Percentiles rank a stretch among this genome's conserved stretches.
Conservation (phyloP, 2,888 invertebrate species). For the Drosophila parthenogenetica region DNA sequence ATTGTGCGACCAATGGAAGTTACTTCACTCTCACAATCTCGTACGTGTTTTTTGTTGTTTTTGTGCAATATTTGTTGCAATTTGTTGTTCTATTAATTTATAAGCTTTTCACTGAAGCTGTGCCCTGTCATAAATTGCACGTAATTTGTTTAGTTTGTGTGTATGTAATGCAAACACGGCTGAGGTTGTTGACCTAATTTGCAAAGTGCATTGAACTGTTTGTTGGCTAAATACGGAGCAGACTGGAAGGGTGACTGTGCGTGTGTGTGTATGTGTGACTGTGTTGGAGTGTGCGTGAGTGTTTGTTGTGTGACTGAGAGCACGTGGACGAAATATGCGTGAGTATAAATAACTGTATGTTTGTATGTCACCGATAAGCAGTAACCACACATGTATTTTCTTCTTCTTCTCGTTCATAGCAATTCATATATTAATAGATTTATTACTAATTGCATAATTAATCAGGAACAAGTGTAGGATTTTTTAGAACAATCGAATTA, state of each 20-base stretch:
- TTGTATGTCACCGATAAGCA: conserved; percentile 9
- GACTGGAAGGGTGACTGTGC: conserved; percentile 13
- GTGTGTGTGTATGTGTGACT: neutral
- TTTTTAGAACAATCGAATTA: conserved; percentile 2
- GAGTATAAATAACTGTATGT: conserved; percentile 9
- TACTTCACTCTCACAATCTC: conserved; percentile 1
- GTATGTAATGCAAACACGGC: conserved; percentile 2
- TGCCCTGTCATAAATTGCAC: conserved; percentile 4
- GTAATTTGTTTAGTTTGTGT: neutral
- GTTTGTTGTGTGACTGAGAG: conserved; percentile 2
- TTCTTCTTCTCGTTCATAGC: neutral
- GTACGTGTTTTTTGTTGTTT: neutral
- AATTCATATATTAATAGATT: conserved; percentile 1
- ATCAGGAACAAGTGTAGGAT: neutral
- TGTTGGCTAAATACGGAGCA: conserved; percentile 31
- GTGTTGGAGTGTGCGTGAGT: conserved; percentile 1
- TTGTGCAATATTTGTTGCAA: neutral
- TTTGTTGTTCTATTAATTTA: conserved; percentile 9
- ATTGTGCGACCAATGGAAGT: neutral
- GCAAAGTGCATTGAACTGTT: conserved; percentile 84
- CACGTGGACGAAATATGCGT: conserved; percentile 15
- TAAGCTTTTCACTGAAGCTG: conserved; percentile 2
- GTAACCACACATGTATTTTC: conserved; percentile 3
- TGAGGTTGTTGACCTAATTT: conserved; percentile 85
- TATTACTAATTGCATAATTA: conserved; percentile 1